Evolutionary conservation across 2,888 invertebrate genomes (phyloP).

Genomic region (Pogonocherus hispidulus): DNA sequence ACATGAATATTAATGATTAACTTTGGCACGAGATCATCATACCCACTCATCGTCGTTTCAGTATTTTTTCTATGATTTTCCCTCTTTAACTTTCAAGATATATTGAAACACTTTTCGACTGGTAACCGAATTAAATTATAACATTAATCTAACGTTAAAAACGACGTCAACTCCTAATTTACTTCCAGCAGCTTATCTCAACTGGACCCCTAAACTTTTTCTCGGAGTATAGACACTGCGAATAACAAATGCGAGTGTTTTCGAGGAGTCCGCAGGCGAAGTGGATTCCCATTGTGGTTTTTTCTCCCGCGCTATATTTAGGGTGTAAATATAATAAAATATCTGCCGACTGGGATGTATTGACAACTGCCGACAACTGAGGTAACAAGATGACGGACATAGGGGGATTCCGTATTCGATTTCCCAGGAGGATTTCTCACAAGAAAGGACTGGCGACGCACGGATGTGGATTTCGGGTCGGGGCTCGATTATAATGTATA

Average conservation of each 20-base stretch:
- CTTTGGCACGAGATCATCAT: no score
- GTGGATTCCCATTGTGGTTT: neutral
- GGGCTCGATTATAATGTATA: no score
- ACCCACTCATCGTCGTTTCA: no score
- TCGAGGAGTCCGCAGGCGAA: neutral
- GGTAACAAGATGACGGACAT: neutral
- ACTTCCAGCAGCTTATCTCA: neutral
- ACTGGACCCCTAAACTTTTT: neutral
- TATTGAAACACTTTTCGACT: no score
- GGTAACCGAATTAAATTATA: no score
- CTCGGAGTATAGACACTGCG: neutral
- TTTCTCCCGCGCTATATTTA: neutral
- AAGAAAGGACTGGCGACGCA: neutral
- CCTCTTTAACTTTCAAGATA: no score
- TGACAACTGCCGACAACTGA: neutral
- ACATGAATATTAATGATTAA: no score
- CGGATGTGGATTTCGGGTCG: neutral
- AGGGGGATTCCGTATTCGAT: neutral
- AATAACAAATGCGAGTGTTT: neutral
- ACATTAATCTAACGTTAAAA: no score
- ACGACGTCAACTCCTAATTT: no score
- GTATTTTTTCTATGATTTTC: no score
- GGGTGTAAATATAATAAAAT: constrained; percentile 4
- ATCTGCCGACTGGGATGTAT: neutral
- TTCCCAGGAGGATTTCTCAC: neutral